Conservation (phyloP, 2,113 vertebrate genomes). For the Lutjanus erythropterus region DNA sequence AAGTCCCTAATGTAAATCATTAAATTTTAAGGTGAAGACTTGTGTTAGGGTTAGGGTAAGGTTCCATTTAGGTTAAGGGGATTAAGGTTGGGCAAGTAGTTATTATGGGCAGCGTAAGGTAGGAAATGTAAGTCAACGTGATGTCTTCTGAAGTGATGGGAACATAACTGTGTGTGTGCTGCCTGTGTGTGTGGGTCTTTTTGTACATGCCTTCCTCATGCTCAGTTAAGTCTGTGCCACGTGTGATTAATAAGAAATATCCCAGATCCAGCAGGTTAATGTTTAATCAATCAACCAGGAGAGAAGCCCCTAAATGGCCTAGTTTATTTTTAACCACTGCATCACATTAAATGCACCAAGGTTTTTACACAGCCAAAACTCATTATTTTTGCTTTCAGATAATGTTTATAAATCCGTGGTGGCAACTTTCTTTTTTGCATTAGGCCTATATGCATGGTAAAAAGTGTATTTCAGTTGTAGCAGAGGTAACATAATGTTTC, state of each 20-base stretch:
- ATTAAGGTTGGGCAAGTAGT: no score
- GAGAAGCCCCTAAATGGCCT: conserved; percentile 71
- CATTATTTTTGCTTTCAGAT: conserved; percentile 69
- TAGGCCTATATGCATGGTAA: neutral
- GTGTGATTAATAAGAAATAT: conserved; percentile 84
- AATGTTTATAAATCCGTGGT: conserved; percentile 62
- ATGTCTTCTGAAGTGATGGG: no score
- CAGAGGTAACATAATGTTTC: no score
- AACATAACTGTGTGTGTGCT: conserved; percentile 9
- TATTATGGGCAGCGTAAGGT: no score
- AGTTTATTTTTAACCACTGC: conserved; percentile 78
- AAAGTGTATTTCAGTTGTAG: no score
- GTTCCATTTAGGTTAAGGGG: no score
- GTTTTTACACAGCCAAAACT: conserved; percentile 61
- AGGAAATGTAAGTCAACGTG: no score
- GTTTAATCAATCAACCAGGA: conserved; percentile 78
- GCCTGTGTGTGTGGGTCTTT: conserved; percentile 7
- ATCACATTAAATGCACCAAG: conserved; percentile 66
- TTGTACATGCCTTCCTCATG: conserved; percentile 52
- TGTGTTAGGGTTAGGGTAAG: no score
- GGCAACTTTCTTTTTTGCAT: conserved; percentile 57
- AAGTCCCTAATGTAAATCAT: no score
- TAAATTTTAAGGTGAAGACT: no score
- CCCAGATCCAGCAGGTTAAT: conserved; percentile 82
- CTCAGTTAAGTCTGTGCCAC: conserved; percentile 76